Conservation (phyloP, 2,797 vertebrate species). For the Pelochelys cantorii region DNA sequence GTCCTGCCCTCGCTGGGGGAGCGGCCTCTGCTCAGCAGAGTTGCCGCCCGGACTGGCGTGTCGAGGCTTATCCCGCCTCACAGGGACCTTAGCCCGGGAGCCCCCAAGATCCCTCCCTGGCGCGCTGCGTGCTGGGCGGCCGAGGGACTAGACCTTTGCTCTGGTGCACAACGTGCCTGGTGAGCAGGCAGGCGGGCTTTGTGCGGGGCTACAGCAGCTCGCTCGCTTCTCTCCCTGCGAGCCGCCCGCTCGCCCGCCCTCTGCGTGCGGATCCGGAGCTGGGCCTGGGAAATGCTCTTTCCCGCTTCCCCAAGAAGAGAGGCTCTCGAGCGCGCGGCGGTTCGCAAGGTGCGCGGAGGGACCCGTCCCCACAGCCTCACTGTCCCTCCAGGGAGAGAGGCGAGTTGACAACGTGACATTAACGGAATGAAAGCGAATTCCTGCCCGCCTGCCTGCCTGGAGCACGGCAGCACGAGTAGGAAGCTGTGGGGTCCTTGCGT, state of each 20-base stretch:
- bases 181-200: constrained; percentile 1
- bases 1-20: no score
- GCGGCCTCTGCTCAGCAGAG: no score
- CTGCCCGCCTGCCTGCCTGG: neutral
- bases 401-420: neutral
- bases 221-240: neutral
- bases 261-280: constrained; percentile 62
- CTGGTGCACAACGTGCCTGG: constrained; percentile 25
- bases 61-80: no score
- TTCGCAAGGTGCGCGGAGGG: constrained; percentile 19
- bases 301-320: neutral
- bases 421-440: accelerated
- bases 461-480: neutral
- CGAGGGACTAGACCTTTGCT: constrained; percentile 5
- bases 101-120: neutral
- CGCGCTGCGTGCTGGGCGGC: neutral
- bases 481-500: neutral
- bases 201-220: neutral
- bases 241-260: constrained; percentile 24
- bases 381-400: accelerated
- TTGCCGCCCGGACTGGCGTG: no score
- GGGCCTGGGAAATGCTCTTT: constrained; percentile 31
- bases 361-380: neutral
- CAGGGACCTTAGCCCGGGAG: neutral
- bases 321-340: neutral